phyloP scores from a whole-genome alignment of 2,113 vertebrate genomes.

The Edolisoma coerulescens region DNA sequence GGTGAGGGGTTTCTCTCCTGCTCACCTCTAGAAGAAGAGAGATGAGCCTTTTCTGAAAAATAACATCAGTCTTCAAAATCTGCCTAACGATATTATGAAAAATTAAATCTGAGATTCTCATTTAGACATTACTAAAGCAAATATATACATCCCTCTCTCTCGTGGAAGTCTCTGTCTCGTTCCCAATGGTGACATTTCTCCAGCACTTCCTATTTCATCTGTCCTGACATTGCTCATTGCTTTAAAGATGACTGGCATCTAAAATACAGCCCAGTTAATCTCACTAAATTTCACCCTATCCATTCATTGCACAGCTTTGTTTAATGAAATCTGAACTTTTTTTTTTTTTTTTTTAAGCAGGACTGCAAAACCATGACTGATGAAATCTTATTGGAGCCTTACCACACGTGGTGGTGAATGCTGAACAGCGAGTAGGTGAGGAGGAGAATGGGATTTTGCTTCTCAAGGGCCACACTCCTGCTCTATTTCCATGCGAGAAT shows the following conservation, averaged over 20 bases:
- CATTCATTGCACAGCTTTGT: conserved; percentile 1
- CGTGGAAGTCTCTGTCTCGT: neutral
- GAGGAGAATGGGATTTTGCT: neutral
- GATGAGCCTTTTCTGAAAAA: neutral
- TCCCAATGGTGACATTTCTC: neutral
- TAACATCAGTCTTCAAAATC: neutral
- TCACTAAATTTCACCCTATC: conserved; percentile 21
- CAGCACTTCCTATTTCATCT: neutral
- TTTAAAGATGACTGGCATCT: conserved; percentile 44
- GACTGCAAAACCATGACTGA: conserved; percentile 1
- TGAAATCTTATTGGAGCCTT: neutral
- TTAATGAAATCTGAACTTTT: conserved; percentile 46
- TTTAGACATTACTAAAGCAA: conserved; percentile 45
- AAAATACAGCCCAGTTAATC: conserved; percentile 46
- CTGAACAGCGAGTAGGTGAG: neutral
- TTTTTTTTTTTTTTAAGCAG: neutral
- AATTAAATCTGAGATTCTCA: conserved; percentile 25
- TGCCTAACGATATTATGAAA: neutral
- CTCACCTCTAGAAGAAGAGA: neutral
- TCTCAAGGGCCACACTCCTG: neutral
- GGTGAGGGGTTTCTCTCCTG: neutral
- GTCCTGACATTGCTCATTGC: conserved; percentile 39
- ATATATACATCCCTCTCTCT: neutral
- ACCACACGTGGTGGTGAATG: neutral
- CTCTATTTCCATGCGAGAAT: neutral